Evolutionary conservation across 2,113 vertebrate genomes (phyloP).

Genomic region (Prochilodus magdalenae): DNA sequence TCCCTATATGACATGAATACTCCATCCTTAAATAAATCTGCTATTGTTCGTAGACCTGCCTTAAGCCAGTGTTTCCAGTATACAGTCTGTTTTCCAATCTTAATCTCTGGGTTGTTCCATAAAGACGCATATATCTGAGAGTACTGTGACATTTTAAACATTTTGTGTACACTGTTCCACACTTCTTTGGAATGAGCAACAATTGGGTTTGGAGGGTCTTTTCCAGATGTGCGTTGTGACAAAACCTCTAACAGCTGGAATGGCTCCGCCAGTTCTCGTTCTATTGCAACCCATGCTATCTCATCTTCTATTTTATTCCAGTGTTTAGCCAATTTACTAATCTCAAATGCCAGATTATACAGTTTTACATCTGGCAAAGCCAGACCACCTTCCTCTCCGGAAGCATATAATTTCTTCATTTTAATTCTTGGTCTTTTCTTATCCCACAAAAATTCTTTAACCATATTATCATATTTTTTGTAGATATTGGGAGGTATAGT

Average conservation of each 20-base stretch:
- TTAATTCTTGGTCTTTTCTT: too few relatives aligned
- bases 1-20: background rate
- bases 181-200: slow-evolving; percentile 6
- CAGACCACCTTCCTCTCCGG: background rate
- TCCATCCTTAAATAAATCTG: background rate
- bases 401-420: too few relatives aligned
- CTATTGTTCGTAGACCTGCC: background rate
- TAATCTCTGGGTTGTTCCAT: background rate
- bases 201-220: slow-evolving; percentile 8
- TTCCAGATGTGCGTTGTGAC: background rate
- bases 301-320: background rate
- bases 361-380: background rate
- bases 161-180: slow-evolving; percentile 3
- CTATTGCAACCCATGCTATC: background rate
- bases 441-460: background rate
- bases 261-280: background rate
- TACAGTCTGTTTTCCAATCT: background rate
- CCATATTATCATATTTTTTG: too few relatives aligned
- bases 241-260: slow-evolving; percentile 11
- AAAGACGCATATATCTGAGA: slow-evolving; percentile 13
- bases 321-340: background rate
- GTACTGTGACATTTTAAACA: slow-evolving; percentile 3
- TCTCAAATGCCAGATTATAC: background rate
- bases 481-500: too few relatives aligned
- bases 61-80: background rate